Percentiles rank a stretch among this genome's conserved stretches.
These are phyloP conservation scores for Anguilla rostrata DNA, from an alignment of 2,113 vertebrate genomes.

Conservation along the genomic window DNA sequence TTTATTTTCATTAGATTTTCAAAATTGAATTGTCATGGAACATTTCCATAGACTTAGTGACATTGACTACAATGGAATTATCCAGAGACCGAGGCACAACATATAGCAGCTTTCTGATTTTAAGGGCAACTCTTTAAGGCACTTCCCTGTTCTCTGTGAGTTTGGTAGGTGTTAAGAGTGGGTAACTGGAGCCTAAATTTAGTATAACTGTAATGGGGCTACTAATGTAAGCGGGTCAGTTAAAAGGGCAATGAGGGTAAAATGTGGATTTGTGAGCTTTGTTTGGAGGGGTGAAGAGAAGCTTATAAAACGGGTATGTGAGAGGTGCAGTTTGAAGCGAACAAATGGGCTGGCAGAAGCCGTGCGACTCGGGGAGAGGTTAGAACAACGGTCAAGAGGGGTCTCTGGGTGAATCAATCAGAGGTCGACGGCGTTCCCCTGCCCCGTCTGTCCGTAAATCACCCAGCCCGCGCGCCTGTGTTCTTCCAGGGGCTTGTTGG, in stretches of 20 bases:
- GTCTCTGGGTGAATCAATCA: conserved; percentile 54
- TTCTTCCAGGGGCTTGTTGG: too few species aligned
- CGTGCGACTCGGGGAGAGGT: conserved; percentile 48
- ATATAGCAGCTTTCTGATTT: conserved; percentile 1
- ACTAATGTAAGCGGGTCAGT: not conserved
- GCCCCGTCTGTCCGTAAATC: conserved; percentile 65
- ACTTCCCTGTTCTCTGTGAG: conserved; percentile 24
- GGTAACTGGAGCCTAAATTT: not conserved
- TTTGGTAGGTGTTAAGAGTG: conserved; percentile 32
- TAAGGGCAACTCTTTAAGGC: conserved; percentile 32
- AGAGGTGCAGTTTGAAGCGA: conserved; percentile 69
- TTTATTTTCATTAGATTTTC: too few species aligned
- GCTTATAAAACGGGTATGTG: conserved; percentile 70
- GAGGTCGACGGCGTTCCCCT: conserved; percentile 55
- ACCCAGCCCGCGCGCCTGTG: conserved; percentile 30
- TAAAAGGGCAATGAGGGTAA: conserved; percentile 5
- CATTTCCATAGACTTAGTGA: too few species aligned
- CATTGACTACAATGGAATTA: conserved; percentile 41
- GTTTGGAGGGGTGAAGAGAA: conserved; percentile 54
- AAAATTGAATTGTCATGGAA: too few species aligned
- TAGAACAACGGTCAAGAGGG: conserved; percentile 52
- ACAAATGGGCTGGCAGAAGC: conserved; percentile 59
- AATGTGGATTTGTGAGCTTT: conserved; percentile 57
- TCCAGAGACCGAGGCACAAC: conserved; percentile 44
- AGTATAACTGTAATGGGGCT: not conserved